A percentile compares a stretch with the other conserved stretches of the same genome.
phyloP scores from a whole-genome alignment of 2,113 vertebrate species.

The Erpornis zantholeuca region DNA sequence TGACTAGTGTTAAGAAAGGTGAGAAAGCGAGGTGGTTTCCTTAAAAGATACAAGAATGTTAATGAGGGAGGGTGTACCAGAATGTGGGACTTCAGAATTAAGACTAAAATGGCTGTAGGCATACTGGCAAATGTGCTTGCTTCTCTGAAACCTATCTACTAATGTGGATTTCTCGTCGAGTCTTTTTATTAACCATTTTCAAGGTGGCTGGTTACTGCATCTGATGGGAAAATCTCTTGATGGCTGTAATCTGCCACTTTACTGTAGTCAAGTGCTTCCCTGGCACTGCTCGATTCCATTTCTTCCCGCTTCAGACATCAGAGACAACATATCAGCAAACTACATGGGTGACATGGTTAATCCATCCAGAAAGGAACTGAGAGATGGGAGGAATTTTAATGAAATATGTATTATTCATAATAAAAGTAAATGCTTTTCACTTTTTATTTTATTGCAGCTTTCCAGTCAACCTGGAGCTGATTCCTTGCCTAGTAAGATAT shows the following conservation, averaged over 20 bases:
- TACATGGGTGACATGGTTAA: neutral
- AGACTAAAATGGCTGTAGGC: neutral
- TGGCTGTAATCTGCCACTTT: neutral
- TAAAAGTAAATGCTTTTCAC: neutral
- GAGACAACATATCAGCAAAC: neutral
- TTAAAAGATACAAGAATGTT: neutral
- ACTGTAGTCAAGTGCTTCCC: neutral
- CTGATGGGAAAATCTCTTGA: neutral
- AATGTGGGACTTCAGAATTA: neutral
- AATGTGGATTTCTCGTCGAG: neutral
- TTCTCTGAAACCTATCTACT: neutral
- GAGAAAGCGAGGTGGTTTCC: neutral
- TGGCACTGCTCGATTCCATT: neutral
- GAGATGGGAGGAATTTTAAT: neutral
- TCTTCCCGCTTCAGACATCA: neutral
- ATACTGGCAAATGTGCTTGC: neutral
- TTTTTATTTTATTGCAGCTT: neutral
- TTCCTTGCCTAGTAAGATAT: neutral
- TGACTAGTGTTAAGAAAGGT: neutral
- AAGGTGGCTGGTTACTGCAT: neutral
- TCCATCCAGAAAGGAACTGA: neutral
- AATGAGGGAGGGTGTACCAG: neutral
- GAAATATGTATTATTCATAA: slow-evolving; percentile 4
- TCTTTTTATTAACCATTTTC: neutral
- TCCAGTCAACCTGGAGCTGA: neutral